phyloP scores from a whole-genome alignment of 2,888 invertebrate species.

The Cordylochernes scorpioides region DNA sequence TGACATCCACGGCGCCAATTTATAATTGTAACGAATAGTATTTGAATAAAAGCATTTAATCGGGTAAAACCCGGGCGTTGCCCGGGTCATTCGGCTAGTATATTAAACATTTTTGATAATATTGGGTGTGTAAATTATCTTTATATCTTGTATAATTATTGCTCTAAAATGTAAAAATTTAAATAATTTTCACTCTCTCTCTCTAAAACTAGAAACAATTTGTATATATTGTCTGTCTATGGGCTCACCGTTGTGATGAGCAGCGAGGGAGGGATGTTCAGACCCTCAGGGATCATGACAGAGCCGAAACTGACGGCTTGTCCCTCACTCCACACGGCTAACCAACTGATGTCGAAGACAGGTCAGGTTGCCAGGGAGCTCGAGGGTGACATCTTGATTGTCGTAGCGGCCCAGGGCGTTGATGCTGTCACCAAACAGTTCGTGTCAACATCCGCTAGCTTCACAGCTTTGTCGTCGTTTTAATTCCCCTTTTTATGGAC shows the following conservation, averaged over 20 bases:
- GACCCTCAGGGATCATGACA: slow-evolving; percentile 43
- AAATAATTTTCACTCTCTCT: background rate
- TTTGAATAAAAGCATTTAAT: too few species aligned
- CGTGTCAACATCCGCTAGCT: too few species aligned
- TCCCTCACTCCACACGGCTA: slow-evolving; percentile 45
- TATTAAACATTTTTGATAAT: background rate
- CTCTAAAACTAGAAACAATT: background rate
- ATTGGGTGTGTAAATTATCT: background rate
- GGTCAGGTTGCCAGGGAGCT: slow-evolving; percentile 53
- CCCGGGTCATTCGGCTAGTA: too few species aligned
- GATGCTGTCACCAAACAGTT: too few species aligned
- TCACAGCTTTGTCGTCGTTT: too few species aligned
- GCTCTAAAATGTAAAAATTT: too few species aligned
- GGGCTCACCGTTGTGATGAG: slow-evolving; percentile 28
- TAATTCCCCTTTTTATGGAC: too few species aligned
- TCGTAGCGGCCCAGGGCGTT: slow-evolving; percentile 45
- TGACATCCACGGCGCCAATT: too few species aligned
- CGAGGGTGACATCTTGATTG: slow-evolving; percentile 41
- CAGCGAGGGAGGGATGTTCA: slow-evolving; percentile 64
- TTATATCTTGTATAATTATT: background rate
- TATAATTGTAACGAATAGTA: too few species aligned
- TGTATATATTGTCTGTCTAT: background rate
- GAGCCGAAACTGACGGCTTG: slow-evolving; percentile 40
- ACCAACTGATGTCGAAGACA: slow-evolving; percentile 55
- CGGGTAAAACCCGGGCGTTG: too few species aligned